A percentile compares a stretch with the other conserved stretches of the same genome.
phyloP scores from a whole-genome alignment of 1,140 invertebrate genomes.

The Conus betulinus region DNA sequence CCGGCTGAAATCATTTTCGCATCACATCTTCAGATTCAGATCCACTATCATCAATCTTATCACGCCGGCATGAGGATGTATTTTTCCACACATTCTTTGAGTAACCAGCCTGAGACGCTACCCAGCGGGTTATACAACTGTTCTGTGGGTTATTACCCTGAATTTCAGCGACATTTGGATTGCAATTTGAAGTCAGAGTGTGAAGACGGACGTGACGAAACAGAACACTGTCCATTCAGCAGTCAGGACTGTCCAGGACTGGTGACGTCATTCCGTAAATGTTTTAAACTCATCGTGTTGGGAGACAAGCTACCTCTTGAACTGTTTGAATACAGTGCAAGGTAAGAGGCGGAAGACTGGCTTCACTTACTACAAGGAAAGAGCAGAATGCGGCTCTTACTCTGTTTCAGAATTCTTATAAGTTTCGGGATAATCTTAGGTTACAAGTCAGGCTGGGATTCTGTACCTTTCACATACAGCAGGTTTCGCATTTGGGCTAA shows the following conservation, averaged over 20 bases:
- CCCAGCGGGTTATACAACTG: neutral
- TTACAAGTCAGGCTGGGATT: too few relatives aligned
- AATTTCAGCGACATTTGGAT: neutral
- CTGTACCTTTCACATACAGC: too few relatives aligned
- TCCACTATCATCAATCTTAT: too few relatives aligned
- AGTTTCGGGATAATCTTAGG: too few relatives aligned
- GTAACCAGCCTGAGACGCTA: neutral
- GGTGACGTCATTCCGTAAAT: neutral
- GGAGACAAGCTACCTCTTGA: neutral
- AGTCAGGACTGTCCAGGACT: neutral
- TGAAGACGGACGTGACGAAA: neutral
- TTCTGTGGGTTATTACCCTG: neutral
- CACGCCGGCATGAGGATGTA: neutral
- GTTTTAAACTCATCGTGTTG: neutral
- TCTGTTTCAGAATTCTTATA: neutral
- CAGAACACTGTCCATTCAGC: constrained; percentile 16
- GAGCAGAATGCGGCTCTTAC: neutral
- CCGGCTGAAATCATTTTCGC: too few relatives aligned
- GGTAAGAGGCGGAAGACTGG: neutral
- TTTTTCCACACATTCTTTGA: neutral
- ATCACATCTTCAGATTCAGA: too few relatives aligned
- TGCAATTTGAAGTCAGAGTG: too few relatives aligned
- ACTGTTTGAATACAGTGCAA: neutral
- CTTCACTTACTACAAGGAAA: neutral
- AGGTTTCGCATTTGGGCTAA: too few relatives aligned